Base-by-base conservation (phyloP, 2,888 invertebrate species). In the Euphydryas editha region DNA sequence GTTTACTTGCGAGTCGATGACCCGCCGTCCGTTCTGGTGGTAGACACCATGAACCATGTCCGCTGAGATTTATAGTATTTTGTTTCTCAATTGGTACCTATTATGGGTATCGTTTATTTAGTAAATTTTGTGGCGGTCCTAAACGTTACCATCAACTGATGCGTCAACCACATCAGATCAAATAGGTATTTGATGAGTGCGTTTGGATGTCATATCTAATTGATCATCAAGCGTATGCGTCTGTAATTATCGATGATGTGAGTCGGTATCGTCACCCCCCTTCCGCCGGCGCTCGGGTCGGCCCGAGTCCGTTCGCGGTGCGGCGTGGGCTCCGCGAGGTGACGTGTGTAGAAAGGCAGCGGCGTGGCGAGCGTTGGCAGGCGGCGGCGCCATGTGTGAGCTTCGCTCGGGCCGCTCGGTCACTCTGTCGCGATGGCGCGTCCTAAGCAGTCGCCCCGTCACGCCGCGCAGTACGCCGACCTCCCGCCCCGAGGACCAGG, bases 401-500 rank as follows among this genome's bases (percentile, higher is more conserved):
- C 15, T 59, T 46, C 44, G 67, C 80, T 82, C 59, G 71, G 65
- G 21, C 15, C 70, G 71, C 81, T 79, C 86, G 78, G 80, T 84
- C 92, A 92, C 90, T 91, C 87, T 82, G 84, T 79, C 81, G 82
- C 80, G 83, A 92, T 92, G 92, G 90, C 89, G 82, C 92, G 92
- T 73, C 88, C 92, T 77, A 90, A 85, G 84, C 92, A 89, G 89
- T 88, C 92, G 88, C 81, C 90, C 76, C 90, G 93, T 71, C 89
- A 90, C 87, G 82, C 83, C 78, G 84, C 85, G 72, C 90, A 92
- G 77, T 76, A 81, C 85, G 85, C 85, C 71, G 81, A 85, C 74
- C 87, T 92, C 72, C 92, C 93, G 74, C 92, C 91, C 76, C 88
- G 91, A 78, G 91, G 92, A 77, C 92, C 93, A 93, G 92, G 93